These are phyloP conservation scores for Lymantria monacha DNA, from an alignment of 2,888 invertebrate genomes.

Conservation along the genomic window DNA sequence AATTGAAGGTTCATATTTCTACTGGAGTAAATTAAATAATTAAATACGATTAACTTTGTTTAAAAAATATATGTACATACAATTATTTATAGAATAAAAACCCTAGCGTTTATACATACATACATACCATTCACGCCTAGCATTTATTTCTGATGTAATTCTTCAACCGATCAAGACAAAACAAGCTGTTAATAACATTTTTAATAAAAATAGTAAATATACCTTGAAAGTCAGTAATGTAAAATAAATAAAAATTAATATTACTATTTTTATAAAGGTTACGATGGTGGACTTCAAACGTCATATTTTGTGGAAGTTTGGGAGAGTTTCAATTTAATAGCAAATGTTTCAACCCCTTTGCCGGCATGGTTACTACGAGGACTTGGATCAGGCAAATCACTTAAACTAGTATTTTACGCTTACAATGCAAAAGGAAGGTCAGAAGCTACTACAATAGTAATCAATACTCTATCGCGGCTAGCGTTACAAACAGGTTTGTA, in stretches of 20 bases:
- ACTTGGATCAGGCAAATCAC: conserved; percentile 89
- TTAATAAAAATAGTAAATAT: no score
- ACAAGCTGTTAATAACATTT: no score
- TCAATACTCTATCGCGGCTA: conserved; percentile 62
- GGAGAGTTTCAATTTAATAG: conserved; percentile 83
- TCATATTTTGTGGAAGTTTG: conserved; percentile 88
- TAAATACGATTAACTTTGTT: no score
- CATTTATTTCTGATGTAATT: no score
- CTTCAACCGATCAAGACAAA: no score
- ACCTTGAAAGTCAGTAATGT: no score
- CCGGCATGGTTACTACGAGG: conserved; percentile 90
- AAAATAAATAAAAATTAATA: background rate
- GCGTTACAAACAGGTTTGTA: conserved; percentile 66
- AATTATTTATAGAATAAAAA: no score
- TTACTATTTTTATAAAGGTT: conserved; percentile 67
- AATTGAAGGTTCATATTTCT: no score
- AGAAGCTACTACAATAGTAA: conserved; percentile 80
- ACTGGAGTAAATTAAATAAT: no score
- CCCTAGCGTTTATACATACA: no score
- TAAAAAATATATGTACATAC: no score
- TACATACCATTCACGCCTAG: no score
- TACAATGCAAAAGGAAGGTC: conserved; percentile 92
- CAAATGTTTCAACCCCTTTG: conserved; percentile 86
- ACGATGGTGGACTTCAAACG: conserved; percentile 90
- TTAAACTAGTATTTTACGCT: conserved; percentile 91